phyloP scores from a whole-genome alignment of 2,113 vertebrate species.

The Crocuta crocuta region DNA sequence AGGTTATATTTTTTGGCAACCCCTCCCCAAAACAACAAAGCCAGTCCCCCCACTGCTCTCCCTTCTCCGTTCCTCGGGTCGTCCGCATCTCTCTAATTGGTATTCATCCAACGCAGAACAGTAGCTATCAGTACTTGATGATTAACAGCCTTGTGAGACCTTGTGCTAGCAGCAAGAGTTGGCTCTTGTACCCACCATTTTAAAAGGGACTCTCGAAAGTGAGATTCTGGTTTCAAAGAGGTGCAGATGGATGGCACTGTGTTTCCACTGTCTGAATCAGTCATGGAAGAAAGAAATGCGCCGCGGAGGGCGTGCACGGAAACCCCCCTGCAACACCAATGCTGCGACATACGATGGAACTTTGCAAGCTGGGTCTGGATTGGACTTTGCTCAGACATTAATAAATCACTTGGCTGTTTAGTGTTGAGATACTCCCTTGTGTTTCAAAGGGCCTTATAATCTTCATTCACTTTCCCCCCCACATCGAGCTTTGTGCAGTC shows the following conservation, averaged over 20 bases:
- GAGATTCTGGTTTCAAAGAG: constrained; percentile 79
- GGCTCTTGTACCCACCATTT: constrained; percentile 77
- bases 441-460: constrained; percentile 37
- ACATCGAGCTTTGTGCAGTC: not conserved
- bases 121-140: constrained; percentile 80
- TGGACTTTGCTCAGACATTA: not conserved
- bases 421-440: not conserved
- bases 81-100: constrained; percentile 77
- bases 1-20: constrained; percentile 82
- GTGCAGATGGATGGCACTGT: constrained; percentile 72
- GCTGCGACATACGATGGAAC: not conserved
- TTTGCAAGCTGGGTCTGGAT: constrained; percentile 27
- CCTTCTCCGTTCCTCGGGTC: constrained; percentile 76
- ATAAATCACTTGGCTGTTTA: not conserved
- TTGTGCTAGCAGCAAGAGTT: constrained; percentile 78
- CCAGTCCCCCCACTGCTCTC: constrained; percentile 72
- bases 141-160: constrained; percentile 83
- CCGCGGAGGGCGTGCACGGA: not conserved
- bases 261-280: constrained; percentile 56
- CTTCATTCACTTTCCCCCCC: not conserved
- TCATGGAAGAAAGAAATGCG: not conserved
- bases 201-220: constrained; percentile 68
- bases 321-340: not conserved
- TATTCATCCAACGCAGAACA: constrained; percentile 79
- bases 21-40: constrained; percentile 82